Base-by-base conservation (phyloP, 2,888 invertebrate genomes). In the Litoditis marina region DNA sequence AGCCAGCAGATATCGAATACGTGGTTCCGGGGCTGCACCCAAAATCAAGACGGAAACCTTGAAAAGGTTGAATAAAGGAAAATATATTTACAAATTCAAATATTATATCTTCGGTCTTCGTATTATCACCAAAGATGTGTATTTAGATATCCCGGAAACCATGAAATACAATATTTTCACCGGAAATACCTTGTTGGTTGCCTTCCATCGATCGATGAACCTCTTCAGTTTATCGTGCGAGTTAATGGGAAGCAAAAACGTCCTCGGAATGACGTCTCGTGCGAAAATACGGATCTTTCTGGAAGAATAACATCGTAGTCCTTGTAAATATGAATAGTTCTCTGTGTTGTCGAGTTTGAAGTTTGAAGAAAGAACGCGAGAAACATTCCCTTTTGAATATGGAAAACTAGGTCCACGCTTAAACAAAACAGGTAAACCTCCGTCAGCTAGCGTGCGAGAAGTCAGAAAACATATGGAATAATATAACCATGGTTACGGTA, bases 181-280 rank as follows among this genome's bases (percentile, higher is more conserved):
- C n/a, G 27, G 19, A 8, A 25, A 11, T 13, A 78, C 76, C 68
- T 78, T 77, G 53, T 80, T 80, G 0, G 74, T 77, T 19, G 59
- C 28, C 52, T 66, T 69, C 78, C 79, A 81, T 50, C 69, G 74
- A 39, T 80, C 80, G 22, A 80, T 63, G 60, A 80, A 81, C 28
- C 79, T 66, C 31, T 68, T 63, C 47, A 81, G 57, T 22, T 62
- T 65, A 25, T 66, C 60, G 58, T 76, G 66, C 8, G 70, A 65
- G 44, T 66, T 67, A 50, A 80, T 47, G 30, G 57, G 62, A 7
- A 60, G 66, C 39, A 80, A 62, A 55, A 70, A 78, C 28, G 77
- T 75, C 55, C 31, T 83, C 77, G 73, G 85, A 78, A 68, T 85
- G 59, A 62, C 77, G 69, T 73, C 84, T 69, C 63, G 83, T 68